Base-by-base conservation (phyloP, 2,888 invertebrate species). In the Hartigia nigra region DNA sequence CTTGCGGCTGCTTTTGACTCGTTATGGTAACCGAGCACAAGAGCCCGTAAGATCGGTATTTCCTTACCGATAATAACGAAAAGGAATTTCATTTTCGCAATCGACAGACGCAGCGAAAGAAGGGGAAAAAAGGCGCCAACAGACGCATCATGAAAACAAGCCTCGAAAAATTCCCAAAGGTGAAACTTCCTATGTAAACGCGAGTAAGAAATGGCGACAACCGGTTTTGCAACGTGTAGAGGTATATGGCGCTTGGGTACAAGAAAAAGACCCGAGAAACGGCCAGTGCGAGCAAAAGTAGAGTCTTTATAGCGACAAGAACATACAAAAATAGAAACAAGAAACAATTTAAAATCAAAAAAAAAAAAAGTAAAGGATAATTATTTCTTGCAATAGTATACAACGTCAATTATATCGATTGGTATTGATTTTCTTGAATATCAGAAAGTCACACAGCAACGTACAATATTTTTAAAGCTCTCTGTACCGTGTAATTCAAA, bases 161-260 rank as follows among this genome's bases (percentile, higher is more conserved):
- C 14, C 72, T 72, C 72, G 31, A 85, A 85, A 87, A 85, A 82
- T 80, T 80, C 81, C 76, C 72, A 75, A 78, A 76, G 79, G 84
- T 79, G 81, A 86, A 84, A 83, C 85, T 86, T 86, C 81, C 81
- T 83, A 79, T 82, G 34, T 34, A 34, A 81, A 81, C 81, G 82
- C 84, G 82, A 83, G 31, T 74, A 74, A 31, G 32, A 74, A 74
- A 36, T 72, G 76, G 74, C 76, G 69, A 76, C 78, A 87, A 87
- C 87, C 87, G 87, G 87, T 87, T 87, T 78, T 79, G 74, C 70
- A 1, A 23, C 32, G 72, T 32, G 32, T 23, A 34, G 5, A 55
- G 55, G 55, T 55, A 55, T 55, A 55, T 23, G 23, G 55, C 23
- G 55, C 14, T 55, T 2, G 23, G 23, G 14, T 23, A 55, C 0